Conservation (phyloP, 2,113 vertebrate species). For the Malurus melanocephalus region DNA sequence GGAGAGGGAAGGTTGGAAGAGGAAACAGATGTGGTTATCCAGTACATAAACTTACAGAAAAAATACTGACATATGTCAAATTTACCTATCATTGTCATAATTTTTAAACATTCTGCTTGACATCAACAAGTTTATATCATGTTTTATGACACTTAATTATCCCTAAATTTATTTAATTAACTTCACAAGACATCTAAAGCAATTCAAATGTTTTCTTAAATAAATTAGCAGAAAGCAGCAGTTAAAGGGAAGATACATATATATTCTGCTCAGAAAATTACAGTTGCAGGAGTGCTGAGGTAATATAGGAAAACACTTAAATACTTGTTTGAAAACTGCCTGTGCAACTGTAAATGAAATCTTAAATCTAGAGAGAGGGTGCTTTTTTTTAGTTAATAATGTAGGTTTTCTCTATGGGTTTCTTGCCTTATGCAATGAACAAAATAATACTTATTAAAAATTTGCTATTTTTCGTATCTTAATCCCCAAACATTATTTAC, state of each 20-base stretch:
- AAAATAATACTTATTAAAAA: neutral
- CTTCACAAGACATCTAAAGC: conserved; percentile 64
- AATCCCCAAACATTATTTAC: neutral
- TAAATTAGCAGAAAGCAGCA: conserved; percentile 35
- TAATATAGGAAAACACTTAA: neutral
- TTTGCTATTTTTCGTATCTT: neutral
- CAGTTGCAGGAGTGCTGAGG: neutral
- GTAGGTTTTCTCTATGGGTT: neutral
- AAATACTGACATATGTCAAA: conserved; percentile 69
- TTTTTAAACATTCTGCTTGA: conserved; percentile 68
- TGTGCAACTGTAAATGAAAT: neutral
- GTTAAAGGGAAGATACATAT: neutral
- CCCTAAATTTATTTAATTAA: conserved; percentile 77
- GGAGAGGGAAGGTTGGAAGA: conserved; percentile 15
- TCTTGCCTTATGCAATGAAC: neutral
- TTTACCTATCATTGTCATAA: conserved; percentile 60
- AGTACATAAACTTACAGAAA: conserved; percentile 41
- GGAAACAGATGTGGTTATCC: conserved; percentile 48
- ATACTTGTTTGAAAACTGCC: neutral
- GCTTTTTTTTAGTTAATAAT: neutral
- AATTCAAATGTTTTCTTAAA: conserved; percentile 70
- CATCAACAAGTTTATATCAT: conserved; percentile 71
- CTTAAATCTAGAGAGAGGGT: neutral
- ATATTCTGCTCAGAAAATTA: neutral
- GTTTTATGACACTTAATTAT: conserved; percentile 77